Conservation (phyloP, 2,888 invertebrate genomes). For the Leucophenga maculata region DNA sequence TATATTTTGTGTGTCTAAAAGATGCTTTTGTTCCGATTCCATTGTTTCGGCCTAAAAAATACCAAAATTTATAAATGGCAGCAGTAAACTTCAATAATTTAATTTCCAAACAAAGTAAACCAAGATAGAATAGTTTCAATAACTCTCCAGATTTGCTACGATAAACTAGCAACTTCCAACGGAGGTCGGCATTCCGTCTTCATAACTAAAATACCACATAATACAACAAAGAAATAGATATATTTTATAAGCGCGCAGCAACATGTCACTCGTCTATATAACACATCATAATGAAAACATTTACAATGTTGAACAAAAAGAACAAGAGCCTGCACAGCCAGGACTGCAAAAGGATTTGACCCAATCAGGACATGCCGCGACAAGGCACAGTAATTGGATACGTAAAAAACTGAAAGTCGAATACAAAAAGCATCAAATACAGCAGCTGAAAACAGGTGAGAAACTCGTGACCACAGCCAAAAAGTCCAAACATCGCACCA, state of each 20-base stretch:
- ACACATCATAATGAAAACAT: slow-evolving; percentile 79
- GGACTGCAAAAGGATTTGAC: slow-evolving; percentile 47
- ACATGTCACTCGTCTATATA: slow-evolving; percentile 79
- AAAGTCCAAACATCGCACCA: slow-evolving; percentile 75
- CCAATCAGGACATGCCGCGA: neutral
- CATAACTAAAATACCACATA: too few species aligned
- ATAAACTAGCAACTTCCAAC: too few species aligned
- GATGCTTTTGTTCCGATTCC: too few species aligned
- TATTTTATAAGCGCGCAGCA: too few species aligned
- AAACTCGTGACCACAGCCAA: slow-evolving; percentile 72
- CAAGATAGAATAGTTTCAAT: too few species aligned
- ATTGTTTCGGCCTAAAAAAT: too few species aligned
- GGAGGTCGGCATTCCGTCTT: too few species aligned
- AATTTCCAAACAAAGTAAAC: too few species aligned
- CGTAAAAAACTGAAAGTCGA: slow-evolving; percentile 46
- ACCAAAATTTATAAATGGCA: neutral
- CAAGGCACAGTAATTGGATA: slow-evolving; percentile 25
- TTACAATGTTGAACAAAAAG: slow-evolving; percentile 71
- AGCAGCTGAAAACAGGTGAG: slow-evolving; percentile 63
- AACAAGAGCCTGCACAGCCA: neutral
- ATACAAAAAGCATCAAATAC: slow-evolving; percentile 67
- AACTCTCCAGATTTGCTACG: too few species aligned
- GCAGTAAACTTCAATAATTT: too few species aligned
- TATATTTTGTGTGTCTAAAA: too few species aligned
- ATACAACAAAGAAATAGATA: too few species aligned